phyloP scores from a whole-genome alignment of 2,113 vertebrate species.

The Sprattus sprattus region DNA sequence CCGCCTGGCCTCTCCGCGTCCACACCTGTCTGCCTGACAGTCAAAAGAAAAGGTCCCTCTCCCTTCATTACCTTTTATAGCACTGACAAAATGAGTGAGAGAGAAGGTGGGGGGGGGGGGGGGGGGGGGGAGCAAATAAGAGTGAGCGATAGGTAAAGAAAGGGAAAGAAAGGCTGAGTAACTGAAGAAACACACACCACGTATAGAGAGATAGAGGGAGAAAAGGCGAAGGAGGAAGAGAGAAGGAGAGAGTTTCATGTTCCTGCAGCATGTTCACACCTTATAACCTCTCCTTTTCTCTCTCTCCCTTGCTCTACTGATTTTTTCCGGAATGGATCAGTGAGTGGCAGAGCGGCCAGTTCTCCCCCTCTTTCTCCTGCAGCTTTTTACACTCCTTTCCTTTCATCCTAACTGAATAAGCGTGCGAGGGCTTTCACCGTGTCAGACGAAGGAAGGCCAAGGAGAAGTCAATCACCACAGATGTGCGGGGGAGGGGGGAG shows the following conservation, averaged over 20 bases:
- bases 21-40: slow-evolving; percentile 6
- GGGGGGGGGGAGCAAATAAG: no score
- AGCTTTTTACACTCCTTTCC: background rate
- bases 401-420: slow-evolving; percentile 33
- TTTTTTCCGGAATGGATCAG: background rate
- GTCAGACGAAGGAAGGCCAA: slow-evolving; percentile 24
- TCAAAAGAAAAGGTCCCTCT: slow-evolving; percentile 17
- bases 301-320: background rate
- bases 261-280: background rate
- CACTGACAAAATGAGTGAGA: slow-evolving; percentile 5
- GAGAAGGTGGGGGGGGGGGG: slow-evolving; percentile 2
- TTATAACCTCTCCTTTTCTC: background rate
- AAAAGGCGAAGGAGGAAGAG: background rate
- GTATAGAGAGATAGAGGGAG: background rate
- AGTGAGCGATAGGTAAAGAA: background rate
- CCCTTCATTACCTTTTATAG: background rate
- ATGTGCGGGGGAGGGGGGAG: background rate
- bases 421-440: background rate
- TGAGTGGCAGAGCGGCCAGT: background rate
- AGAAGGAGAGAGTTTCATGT: background rate
- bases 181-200: background rate
- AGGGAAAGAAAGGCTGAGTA: background rate
- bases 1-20: slow-evolving; percentile 1
- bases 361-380: background rate
- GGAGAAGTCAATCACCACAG: slow-evolving; percentile 1